Percentiles rank a stretch among this genome's conserved stretches.
Evolutionary conservation across 2,797 vertebrate species (phyloP).

Genomic region (Bradypodion pumilum): DNA sequence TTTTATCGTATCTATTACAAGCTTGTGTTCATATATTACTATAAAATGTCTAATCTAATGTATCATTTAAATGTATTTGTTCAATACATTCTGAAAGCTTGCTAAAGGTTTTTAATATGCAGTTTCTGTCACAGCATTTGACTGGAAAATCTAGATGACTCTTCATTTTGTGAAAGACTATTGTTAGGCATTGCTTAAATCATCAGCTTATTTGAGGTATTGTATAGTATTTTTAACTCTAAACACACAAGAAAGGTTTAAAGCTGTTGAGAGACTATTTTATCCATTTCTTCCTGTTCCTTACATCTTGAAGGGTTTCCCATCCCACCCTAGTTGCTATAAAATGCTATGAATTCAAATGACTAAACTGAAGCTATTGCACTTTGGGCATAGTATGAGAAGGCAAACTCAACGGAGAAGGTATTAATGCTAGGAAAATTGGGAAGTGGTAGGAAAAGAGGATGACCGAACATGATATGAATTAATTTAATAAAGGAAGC

Average conservation of each 20-base stretch:
- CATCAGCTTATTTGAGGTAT: slow-evolving; percentile 26
- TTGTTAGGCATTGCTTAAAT: slow-evolving; percentile 37
- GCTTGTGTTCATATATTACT: slow-evolving; percentile 10
- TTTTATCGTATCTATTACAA: slow-evolving; percentile 1
- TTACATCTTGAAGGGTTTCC: too few species aligned
- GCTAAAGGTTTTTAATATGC: slow-evolving; percentile 34
- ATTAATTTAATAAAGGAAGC: too few species aligned
- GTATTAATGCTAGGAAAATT: too few species aligned
- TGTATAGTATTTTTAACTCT: neutral
- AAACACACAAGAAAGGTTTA: neutral
- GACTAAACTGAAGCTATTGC: too few species aligned
- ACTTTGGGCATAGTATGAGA: too few species aligned
- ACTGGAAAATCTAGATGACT: slow-evolving; percentile 30
- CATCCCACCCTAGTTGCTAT: neutral
- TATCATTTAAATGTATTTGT: slow-evolving; percentile 44
- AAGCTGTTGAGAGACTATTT: slow-evolving; percentile 1
- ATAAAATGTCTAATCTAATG: slow-evolving; percentile 27
- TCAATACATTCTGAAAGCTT: slow-evolving; percentile 28
- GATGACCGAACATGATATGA: too few species aligned
- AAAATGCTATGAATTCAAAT: neutral
- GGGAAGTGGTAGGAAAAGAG: too few species aligned
- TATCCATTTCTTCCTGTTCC: neutral
- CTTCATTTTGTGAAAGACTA: slow-evolving; percentile 12
- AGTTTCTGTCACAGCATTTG: slow-evolving; percentile 24
- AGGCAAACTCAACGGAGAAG: too few species aligned